Evolutionary conservation across 2,113 vertebrate genomes (phyloP).

Genomic region (Bostrychus sinensis): DNA sequence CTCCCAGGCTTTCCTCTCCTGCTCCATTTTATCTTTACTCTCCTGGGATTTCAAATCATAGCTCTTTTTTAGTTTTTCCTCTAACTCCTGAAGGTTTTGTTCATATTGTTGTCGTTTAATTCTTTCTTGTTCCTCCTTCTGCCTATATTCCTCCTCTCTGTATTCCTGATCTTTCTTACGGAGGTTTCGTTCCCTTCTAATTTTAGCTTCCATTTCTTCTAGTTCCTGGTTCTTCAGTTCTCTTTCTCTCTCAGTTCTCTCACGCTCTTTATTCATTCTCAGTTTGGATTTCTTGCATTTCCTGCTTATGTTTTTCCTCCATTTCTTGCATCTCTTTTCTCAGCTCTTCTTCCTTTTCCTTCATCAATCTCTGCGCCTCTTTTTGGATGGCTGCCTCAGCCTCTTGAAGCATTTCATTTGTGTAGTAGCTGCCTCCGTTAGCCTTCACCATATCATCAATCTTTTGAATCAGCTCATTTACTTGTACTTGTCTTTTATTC

Average conservation of each 20-base stretch:
- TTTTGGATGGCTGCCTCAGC: neutral
- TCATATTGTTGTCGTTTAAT: neutral
- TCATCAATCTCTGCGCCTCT: neutral
- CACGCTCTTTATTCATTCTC: neutral
- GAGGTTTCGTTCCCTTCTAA: neutral
- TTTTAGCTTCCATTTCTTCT: neutral
- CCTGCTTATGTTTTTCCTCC: neutral
- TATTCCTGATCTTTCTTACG: neutral
- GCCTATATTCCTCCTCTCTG: neutral
- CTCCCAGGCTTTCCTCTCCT: too few species aligned
- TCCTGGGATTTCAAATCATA: neutral
- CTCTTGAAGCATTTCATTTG: neutral
- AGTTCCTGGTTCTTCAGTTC: neutral
- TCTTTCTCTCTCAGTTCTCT: neutral
- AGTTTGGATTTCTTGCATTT: neutral
- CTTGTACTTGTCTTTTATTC: neutral
- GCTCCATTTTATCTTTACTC: neutral
- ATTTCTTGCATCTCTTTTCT: neutral
- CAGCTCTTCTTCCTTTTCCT: neutral
- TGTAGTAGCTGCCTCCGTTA: neutral
- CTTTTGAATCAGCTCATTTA: neutral
- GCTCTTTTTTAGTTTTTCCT: too few species aligned
- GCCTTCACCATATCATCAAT: neutral
- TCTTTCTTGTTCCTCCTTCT: neutral
- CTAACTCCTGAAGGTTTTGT: neutral